Percentiles rank a stretch among this genome's conserved stretches.
These are phyloP conservation scores for Ceratosolen solmsi DNA, from an alignment of 1,140 invertebrate species.

Conservation along the genomic window DNA sequence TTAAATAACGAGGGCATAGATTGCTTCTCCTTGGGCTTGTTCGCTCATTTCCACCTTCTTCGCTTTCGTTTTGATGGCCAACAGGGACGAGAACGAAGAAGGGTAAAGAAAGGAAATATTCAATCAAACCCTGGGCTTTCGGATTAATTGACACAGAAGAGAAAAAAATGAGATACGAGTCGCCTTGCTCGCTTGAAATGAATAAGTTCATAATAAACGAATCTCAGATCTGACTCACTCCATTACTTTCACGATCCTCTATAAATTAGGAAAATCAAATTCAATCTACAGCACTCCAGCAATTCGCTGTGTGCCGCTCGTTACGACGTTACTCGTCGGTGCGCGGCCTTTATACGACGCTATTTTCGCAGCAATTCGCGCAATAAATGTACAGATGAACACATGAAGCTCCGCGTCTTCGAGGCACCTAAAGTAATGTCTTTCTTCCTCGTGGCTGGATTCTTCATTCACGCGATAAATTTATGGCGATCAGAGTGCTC, in stretches of 20 bases:
- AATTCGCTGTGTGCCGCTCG: neutral
- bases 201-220: neutral
- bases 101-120: too few species aligned
- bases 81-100: too few species aligned
- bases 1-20: conserved; percentile 51
- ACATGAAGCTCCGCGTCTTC: conserved; percentile 23
- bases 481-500: neutral
- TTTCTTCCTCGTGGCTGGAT: conserved; percentile 20
- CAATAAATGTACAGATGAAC: conserved; percentile 30
- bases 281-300: conserved; percentile 27
- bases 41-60: neutral
- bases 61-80: too few species aligned
- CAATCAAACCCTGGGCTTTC: conserved; percentile 33
- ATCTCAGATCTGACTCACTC: too few species aligned
- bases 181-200: too few species aligned
- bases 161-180: conserved; percentile 19
- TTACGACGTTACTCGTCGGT: neutral
- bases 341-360: conserved; percentile 38
- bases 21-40: conserved; percentile 27
- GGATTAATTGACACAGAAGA: conserved; percentile 47
- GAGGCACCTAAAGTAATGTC: conserved; percentile 26
- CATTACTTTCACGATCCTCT: neutral
- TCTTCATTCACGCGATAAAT: conserved; percentile 37
- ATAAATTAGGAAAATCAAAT: conserved; percentile 49
- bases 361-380: conserved; percentile 46